These are phyloP conservation scores for Sitophilus oryzae DNA, from an alignment of 1,140 invertebrate genomes.

Conservation along the genomic window DNA sequence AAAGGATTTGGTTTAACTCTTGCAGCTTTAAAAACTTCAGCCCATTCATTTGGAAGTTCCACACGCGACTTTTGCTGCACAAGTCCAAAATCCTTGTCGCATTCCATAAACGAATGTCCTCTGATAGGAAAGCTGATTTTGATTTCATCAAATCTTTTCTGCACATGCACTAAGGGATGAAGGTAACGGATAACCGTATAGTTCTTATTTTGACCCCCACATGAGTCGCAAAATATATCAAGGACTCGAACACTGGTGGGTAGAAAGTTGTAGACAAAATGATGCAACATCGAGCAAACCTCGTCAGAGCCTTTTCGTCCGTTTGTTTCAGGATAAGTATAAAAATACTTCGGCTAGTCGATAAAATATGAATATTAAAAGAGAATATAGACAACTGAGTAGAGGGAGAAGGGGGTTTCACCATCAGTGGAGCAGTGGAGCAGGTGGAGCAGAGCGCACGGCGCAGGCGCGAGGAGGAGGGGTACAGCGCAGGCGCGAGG, in stretches of 20 bases:
- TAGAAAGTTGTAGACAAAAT: conserved; percentile 27
- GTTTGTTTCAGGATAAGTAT: conserved; percentile 25
- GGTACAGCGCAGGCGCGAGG: too few species aligned
- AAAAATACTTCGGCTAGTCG: conserved; percentile 20
- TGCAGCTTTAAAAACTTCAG: too few species aligned
- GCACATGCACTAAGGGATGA: conserved; percentile 15
- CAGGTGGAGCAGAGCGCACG: too few species aligned
- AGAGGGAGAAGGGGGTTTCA: too few species aligned
- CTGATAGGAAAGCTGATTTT: conserved; percentile 14
- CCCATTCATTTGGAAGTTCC: too few species aligned
- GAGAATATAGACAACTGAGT: conserved; percentile 20
- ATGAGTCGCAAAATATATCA: conserved; percentile 32
- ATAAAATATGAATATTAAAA: conserved; percentile 29
- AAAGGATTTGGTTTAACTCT: too few species aligned
- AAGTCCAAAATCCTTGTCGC: conserved; percentile 24
- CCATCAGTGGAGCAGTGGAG: too few species aligned
- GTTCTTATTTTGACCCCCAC: conserved; percentile 38
- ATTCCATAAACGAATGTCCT: conserved; percentile 26
- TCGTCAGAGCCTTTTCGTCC: conserved; percentile 31
- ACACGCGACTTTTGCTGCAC: too few species aligned
- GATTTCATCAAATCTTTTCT: conserved; percentile 3
- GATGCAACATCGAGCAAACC: conserved; percentile 27
- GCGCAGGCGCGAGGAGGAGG: too few species aligned
- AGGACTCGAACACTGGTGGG: conserved; percentile 15
- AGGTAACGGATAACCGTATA: conserved; percentile 29